A percentile compares a stretch with the other conserved stretches of the same genome.
These are phyloP conservation scores for Sylvilagus bachmani DNA, from an alignment of 2,113 vertebrate species.

Conservation along the genomic window DNA sequence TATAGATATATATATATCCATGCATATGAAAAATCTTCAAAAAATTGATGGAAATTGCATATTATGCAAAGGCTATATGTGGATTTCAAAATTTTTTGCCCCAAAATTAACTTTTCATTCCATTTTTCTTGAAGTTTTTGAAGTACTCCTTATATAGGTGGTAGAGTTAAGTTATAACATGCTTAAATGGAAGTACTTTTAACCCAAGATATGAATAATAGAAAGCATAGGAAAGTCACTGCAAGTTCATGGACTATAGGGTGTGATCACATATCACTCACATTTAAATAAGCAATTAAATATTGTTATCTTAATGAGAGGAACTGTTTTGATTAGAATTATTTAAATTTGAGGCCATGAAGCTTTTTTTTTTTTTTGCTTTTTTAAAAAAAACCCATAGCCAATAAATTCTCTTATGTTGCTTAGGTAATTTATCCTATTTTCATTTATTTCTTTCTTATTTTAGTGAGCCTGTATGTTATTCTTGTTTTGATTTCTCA, in stretches of 20 bases:
- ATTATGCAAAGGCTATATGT: no score
- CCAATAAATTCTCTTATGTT: conserved; percentile 27
- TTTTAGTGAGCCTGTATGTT: conserved; percentile 29
- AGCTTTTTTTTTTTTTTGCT: not conserved
- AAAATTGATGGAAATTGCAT: no score
- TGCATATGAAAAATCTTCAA: no score
- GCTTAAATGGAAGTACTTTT: conserved; percentile 48
- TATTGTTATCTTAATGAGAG: conserved; percentile 54
- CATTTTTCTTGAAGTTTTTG: no score
- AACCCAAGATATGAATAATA: conserved; percentile 27
- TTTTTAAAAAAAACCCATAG: not conserved
- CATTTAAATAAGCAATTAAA: not conserved
- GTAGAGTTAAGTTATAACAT: conserved; percentile 10
- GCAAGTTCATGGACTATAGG: not conserved
- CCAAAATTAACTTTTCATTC: no score
- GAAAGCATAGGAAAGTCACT: conserved; percentile 18
- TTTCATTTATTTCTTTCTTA: not conserved
- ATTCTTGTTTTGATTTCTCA: conserved; percentile 43
- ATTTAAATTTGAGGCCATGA: conserved; percentile 26
- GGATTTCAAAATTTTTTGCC: no score
- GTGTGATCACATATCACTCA: not conserved
- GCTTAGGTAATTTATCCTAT: conserved; percentile 42
- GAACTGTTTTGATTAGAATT: conserved; percentile 59
- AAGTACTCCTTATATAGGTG: not conserved
- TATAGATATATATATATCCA: not conserved